Percentiles rank a stretch among this genome's conserved stretches.
phyloP scores from a whole-genome alignment of 2,888 invertebrate species.

The Palloptera scutellata region DNA sequence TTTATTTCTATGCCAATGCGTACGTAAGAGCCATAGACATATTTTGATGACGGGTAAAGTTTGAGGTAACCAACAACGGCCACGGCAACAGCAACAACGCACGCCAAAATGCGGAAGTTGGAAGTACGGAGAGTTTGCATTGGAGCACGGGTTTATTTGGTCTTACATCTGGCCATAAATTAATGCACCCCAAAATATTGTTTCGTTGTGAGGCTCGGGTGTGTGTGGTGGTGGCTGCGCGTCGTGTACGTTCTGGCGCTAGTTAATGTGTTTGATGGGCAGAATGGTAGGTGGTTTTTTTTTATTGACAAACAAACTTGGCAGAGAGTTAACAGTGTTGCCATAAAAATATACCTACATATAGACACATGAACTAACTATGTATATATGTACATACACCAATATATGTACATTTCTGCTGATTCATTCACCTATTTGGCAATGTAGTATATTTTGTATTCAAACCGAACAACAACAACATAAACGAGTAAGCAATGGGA shows the following conservation, averaged over 20 bases:
- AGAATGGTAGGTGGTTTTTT: too few species aligned
- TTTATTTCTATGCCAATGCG: constrained; percentile 40
- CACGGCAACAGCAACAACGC: not conserved
- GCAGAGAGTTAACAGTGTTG: not conserved
- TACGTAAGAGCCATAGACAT: constrained; percentile 37
- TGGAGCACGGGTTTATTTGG: constrained; percentile 6
- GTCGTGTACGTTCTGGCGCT: not conserved
- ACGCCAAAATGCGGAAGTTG: not conserved
- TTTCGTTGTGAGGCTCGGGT: constrained; percentile 5
- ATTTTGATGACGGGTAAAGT: constrained; percentile 30
- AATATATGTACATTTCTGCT: constrained; percentile 25
- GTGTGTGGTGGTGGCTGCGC: not conserved
- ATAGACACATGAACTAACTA: not conserved
- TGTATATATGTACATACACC: not conserved
- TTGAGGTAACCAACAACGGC: constrained; percentile 13
- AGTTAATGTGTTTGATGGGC: too few species aligned
- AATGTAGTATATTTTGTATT: constrained; percentile 1
- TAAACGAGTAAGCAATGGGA: not conserved
- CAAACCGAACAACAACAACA: not conserved
- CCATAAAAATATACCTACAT: not conserved
- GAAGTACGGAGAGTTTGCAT: not conserved
- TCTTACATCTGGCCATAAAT: constrained; percentile 38
- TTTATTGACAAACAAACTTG: too few species aligned
- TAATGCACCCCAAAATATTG: constrained; percentile 39
- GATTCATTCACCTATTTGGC: constrained; percentile 42